Conservation (phyloP, 2,113 vertebrate genomes). For the Mirza zaza region DNA sequence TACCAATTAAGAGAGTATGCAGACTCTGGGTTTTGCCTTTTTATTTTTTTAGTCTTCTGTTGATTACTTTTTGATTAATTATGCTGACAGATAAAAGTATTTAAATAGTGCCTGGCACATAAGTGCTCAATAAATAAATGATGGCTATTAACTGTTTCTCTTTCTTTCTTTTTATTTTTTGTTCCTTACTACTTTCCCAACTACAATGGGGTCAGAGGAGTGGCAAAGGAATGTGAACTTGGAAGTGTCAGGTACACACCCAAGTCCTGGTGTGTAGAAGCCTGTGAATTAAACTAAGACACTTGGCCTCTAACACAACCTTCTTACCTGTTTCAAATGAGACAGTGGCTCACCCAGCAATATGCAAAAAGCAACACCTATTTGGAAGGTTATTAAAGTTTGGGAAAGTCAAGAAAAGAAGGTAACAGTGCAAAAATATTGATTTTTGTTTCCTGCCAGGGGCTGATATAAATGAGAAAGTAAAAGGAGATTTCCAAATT, state of each 20-base stretch:
- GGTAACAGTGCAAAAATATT: background rate
- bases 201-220: background rate
- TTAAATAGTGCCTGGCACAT: background rate
- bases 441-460: background rate
- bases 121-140: background rate
- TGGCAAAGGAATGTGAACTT: background rate
- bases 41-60: background rate
- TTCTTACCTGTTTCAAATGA: background rate
- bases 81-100: background rate
- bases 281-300: background rate
- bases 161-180: background rate
- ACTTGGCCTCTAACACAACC: background rate
- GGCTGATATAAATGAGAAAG: background rate
- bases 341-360: background rate
- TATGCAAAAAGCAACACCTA: background rate
- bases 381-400: background rate
- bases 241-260: background rate
- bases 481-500: background rate
- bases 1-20: background rate
- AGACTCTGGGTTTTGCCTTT: background rate
- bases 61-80: slow-evolving; percentile 2
- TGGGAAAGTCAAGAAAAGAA: background rate
- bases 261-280: background rate
- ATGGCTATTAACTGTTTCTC: background rate
- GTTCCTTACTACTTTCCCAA: background rate